phyloP scores from a whole-genome alignment of 2,888 invertebrate species.

The Tolmerus cingulatus region DNA sequence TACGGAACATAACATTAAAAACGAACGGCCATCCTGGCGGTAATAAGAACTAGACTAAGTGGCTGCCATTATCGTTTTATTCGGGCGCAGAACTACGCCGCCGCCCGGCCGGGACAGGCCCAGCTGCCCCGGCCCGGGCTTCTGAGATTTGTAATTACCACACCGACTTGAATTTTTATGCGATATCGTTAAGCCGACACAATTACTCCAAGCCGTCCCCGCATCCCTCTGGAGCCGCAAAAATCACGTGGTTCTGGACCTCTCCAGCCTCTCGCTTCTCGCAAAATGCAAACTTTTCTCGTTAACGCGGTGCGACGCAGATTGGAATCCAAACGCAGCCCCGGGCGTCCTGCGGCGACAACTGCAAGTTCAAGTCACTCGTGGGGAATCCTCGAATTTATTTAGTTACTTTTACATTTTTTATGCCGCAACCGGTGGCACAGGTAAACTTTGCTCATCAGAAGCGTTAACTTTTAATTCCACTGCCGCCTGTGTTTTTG shows the following conservation, averaged over 20 bases:
- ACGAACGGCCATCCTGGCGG: conserved; percentile 11
- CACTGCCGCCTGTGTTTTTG: not conserved
- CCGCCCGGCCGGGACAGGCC: not conserved
- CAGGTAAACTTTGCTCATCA: conserved; percentile 9
- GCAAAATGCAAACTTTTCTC: conserved; percentile 17
- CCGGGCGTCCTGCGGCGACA: not conserved
- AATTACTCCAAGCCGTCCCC: not conserved
- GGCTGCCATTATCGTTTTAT: conserved; percentile 26
- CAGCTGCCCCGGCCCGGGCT: not conserved
- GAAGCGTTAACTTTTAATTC: not conserved
- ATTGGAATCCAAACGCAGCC: not conserved
- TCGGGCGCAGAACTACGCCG: not conserved
- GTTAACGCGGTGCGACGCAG: not conserved
- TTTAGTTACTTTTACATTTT: conserved; percentile 7
- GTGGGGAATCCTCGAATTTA: not conserved
- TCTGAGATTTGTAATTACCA: conserved; percentile 19
- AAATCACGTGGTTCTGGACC: not conserved
- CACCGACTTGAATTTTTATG: conserved; percentile 1
- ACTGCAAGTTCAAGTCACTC: not conserved
- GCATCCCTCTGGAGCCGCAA: not conserved
- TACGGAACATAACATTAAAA: conserved; percentile 34
- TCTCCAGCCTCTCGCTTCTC: not conserved
- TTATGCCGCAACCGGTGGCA: not conserved
- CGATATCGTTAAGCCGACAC: not conserved
- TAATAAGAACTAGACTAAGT: conserved; percentile 33